A percentile compares a stretch with the other conserved stretches of the same genome.
These are phyloP conservation scores for Cheiracanthium punctorium DNA, from an alignment of 2,888 invertebrate species.

Conservation along the genomic window DNA sequence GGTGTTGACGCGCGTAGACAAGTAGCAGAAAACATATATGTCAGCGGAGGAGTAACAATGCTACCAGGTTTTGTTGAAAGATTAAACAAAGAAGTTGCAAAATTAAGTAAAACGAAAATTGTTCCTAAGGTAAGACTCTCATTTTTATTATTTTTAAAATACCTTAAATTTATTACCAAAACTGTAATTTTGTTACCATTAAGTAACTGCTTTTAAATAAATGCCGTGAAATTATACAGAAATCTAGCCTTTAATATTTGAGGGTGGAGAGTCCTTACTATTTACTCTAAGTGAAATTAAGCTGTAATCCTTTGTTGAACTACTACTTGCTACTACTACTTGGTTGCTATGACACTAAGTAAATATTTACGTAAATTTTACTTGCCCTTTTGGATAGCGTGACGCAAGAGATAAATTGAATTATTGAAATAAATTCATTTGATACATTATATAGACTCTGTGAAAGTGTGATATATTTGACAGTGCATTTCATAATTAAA, in stretches of 20 bases:
- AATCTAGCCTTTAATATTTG: too few relatives aligned
- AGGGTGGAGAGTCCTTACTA: background rate
- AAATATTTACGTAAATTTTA: too few relatives aligned
- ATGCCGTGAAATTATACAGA: too few relatives aligned
- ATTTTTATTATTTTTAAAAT: background rate
- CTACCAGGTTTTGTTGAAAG: constrained; percentile 80
- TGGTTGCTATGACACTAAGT: background rate
- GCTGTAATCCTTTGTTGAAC: background rate
- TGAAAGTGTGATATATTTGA: too few relatives aligned
- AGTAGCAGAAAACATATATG: constrained; percentile 79
- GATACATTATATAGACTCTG: too few relatives aligned
- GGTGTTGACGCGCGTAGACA: constrained; percentile 79
- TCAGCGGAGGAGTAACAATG: constrained; percentile 79
- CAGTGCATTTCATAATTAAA: too few relatives aligned
- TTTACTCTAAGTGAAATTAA: background rate
- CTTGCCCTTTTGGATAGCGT: too few relatives aligned
- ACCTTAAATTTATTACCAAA: background rate
- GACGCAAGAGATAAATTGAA: too few relatives aligned
- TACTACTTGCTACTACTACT: too few relatives aligned
- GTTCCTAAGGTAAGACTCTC: constrained; percentile 77
- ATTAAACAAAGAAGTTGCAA: constrained; percentile 78
- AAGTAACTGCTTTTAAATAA: background rate
- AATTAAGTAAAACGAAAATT: constrained; percentile 79
- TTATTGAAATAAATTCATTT: too few relatives aligned
- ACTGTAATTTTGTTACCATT: background rate